phyloP scores from a whole-genome alignment of 2,888 invertebrate genomes.

The Pyrocoelia pectoralis region DNA sequence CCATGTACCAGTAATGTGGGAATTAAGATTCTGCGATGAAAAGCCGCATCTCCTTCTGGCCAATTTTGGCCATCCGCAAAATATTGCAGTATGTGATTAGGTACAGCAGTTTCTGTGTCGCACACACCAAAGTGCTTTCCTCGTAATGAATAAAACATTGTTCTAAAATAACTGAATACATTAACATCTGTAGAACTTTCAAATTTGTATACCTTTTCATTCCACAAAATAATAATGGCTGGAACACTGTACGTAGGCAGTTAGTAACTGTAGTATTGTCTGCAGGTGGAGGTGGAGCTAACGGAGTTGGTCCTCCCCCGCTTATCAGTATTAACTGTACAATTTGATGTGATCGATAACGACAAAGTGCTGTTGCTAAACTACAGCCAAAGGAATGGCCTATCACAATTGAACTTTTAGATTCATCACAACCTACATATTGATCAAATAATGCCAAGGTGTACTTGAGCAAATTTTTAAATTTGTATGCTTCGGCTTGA shows the following conservation, averaged over 20 bases:
- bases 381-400: constrained; percentile 77
- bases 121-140: constrained; percentile 65
- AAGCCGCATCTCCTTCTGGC: constrained; percentile 73
- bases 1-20: constrained; percentile 74
- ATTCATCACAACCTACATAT: constrained; percentile 63
- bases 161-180: constrained; percentile 51
- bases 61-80: constrained; percentile 70
- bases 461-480: constrained; percentile 67
- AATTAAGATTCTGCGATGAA: constrained; percentile 68
- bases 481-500: constrained; percentile 64
- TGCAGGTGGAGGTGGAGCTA: constrained; percentile 65
- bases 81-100: constrained; percentile 61
- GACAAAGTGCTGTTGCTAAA: constrained; percentile 68
- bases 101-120: constrained; percentile 59
- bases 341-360: constrained; percentile 65
- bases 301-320: constrained; percentile 73
- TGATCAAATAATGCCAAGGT: constrained; percentile 67
- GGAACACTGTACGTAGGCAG: constrained; percentile 62
- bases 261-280: constrained; percentile 61
- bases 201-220: constrained; percentile 59
- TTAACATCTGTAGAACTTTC: background rate
- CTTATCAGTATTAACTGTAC: constrained; percentile 71
- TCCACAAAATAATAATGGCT: constrained; percentile 68
- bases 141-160: constrained; percentile 64
- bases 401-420: constrained; percentile 66